A percentile compares a stretch with the other conserved stretches of the same genome.
Conservation (phyloP, 2,888 invertebrate species). For the Pecten maximus region DNA sequence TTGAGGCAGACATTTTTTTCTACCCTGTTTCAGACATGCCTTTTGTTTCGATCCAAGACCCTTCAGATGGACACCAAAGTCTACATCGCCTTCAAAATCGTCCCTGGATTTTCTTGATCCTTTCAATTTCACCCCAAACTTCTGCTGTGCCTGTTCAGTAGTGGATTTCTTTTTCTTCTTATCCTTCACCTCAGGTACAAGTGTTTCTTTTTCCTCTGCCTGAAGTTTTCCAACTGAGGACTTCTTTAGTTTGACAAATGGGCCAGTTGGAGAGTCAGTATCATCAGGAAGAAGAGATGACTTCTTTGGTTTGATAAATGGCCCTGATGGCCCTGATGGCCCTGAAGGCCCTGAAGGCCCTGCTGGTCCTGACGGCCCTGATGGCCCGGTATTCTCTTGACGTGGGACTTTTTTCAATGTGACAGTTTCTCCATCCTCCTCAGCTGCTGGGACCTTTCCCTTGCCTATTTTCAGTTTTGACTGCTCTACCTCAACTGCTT, state of each 20-base stretch:
- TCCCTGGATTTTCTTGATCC: background rate
- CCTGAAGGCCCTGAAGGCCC: too few species aligned
- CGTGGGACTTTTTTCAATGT: background rate
- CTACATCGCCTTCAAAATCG: background rate
- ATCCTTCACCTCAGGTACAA: background rate
- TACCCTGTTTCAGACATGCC: constrained; percentile 9
- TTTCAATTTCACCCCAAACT: background rate
- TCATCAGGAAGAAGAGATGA: background rate
- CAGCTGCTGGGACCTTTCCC: background rate
- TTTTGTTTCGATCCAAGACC: background rate
- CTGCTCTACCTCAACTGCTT: background rate
- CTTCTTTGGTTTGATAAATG: background rate
- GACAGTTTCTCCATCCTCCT: background rate
- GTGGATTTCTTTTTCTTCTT: constrained; percentile 8
- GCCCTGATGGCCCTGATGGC: constrained; percentile 20
- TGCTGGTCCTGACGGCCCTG: background rate
- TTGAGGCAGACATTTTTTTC: background rate
- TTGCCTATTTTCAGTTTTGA: constrained; percentile 16
- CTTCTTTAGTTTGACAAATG: background rate
- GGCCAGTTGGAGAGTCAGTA: background rate
- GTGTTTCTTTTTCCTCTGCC: background rate
- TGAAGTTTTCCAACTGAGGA: background rate
- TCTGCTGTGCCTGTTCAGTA: background rate
- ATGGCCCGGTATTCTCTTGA: background rate
- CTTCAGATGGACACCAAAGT: constrained; percentile 18